These are phyloP conservation scores for Gastrophryne carolinensis DNA, from an alignment of 2,797 vertebrate species.

Conservation along the genomic window DNA sequence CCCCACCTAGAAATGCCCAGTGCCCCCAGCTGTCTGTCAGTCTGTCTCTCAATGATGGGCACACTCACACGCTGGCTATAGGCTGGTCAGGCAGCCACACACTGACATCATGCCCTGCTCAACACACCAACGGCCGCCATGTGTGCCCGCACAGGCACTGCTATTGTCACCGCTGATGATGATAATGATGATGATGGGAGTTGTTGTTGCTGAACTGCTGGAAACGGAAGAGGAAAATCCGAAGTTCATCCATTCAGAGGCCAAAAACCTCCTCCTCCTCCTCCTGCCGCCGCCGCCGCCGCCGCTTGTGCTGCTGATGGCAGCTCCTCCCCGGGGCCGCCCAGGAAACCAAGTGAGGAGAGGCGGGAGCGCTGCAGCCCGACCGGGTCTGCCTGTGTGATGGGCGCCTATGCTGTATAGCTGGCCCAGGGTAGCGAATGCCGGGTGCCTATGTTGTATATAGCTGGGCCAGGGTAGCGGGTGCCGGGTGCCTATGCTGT, in stretches of 20 bases:
- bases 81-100: no score
- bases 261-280: conserved; percentile 42
- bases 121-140: no score
- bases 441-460: no score
- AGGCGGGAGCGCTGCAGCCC: neutral
- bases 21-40: neutral
- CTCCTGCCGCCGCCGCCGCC: neutral
- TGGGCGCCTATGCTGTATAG: no score
- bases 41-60: no score
- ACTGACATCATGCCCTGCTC: no score
- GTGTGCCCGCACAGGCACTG: neutral
- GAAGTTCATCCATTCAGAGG: conserved; percentile 52
- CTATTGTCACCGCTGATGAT: neutral
- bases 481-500: no score
- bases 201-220: conserved; percentile 35
- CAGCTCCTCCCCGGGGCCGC: conserved; percentile 31
- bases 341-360: conserved; percentile 42
- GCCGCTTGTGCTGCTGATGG: neutral
- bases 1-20: conserved; percentile 31
- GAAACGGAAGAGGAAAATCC: conserved; percentile 51
- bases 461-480: no score
- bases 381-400: neutral
- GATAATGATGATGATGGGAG: no score
- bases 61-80: no score
- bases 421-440: no score